Conservation (phyloP, 2,888 invertebrate genomes). For the Pyrrhosoma nymphula region DNA sequence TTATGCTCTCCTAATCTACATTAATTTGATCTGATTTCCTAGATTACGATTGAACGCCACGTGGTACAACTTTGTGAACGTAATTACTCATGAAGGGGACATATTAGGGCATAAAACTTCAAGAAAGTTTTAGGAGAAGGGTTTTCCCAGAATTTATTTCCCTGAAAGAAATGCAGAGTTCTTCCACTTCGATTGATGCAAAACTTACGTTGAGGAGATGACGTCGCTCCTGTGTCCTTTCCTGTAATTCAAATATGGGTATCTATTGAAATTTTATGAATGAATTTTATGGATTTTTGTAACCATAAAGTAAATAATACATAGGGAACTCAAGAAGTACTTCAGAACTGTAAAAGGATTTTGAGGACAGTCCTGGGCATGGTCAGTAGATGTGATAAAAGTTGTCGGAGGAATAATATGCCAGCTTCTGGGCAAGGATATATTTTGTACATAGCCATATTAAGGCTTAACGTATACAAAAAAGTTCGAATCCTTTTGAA, state of each 20-base stretch:
- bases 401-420: background rate
- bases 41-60: too few species aligned
- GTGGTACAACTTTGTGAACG: background rate
- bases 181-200: background rate
- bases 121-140: background rate
- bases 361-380: background rate
- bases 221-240: background rate
- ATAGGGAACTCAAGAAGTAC: background rate
- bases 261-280: background rate
- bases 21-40: too few species aligned
- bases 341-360: background rate
- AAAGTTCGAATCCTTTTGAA: background rate
- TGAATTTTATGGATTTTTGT: background rate
- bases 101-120: background rate
- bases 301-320: slow-evolving; percentile 2
- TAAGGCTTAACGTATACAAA: background rate
- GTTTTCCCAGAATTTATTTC: background rate
- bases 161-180: background rate
- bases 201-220: background rate
- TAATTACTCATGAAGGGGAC: background rate
- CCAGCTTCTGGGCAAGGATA: background rate
- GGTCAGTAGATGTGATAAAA: background rate
- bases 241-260: background rate
- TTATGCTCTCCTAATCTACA: too few species aligned
- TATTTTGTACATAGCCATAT: background rate